Conservation (phyloP, 2,888 invertebrate genomes). For the Pristionchus arcanus region DNA sequence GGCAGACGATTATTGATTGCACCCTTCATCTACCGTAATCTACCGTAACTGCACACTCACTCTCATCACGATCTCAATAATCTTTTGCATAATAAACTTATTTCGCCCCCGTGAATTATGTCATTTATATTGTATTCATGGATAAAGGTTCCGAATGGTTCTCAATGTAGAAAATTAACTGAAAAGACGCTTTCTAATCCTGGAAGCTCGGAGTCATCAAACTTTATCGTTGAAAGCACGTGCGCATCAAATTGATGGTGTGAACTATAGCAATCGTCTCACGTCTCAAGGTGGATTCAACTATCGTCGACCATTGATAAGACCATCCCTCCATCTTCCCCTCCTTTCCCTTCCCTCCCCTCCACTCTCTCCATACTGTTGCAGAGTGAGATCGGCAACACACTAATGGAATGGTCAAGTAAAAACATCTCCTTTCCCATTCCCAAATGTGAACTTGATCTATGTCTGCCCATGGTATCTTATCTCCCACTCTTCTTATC, state of each 20-base stretch:
- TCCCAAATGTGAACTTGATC: neutral
- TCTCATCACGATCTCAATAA: neutral
- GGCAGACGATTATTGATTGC: slow-evolving; percentile 6
- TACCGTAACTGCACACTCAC: neutral
- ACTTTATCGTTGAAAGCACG: too few relatives aligned
- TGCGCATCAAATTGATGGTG: neutral
- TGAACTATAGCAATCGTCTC: slow-evolving; percentile 1
- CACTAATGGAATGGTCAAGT: neutral
- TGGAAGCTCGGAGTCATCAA: neutral
- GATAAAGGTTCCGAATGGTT: neutral
- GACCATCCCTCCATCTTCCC: slow-evolving; percentile 18
- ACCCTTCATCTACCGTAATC: neutral
- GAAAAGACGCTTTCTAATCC: too few relatives aligned
- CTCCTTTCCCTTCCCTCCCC: neutral
- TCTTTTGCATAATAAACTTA: neutral
- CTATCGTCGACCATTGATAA: slow-evolving; percentile 21
- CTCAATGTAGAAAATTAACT: too few relatives aligned
- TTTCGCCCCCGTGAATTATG: neutral
- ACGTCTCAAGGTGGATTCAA: neutral
- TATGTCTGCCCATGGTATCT: neutral
- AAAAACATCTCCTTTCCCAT: neutral
- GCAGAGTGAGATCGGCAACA: neutral
- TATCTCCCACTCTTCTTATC: neutral
- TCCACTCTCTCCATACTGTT: neutral
- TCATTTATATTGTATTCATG: neutral